These are phyloP conservation scores for Apeira syringaria DNA, from an alignment of 2,888 invertebrate species.

Conservation along the genomic window DNA sequence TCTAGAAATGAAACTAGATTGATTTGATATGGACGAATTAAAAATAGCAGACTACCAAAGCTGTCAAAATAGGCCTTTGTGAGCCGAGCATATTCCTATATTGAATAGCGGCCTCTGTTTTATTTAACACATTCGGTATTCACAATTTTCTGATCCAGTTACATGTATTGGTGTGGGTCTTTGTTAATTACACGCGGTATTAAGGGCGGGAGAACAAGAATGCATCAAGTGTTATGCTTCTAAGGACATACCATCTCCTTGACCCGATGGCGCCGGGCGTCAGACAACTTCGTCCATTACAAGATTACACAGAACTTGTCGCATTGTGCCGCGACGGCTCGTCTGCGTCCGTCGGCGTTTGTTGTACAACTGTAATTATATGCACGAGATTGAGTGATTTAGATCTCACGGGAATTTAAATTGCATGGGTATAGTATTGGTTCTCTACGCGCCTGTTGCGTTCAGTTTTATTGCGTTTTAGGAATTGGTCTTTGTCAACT, in stretches of 20 bases:
- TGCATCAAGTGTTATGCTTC: slow-evolving; percentile 8
- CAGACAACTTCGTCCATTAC: slow-evolving; percentile 10
- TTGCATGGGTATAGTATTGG: slow-evolving; percentile 8
- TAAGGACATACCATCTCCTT: slow-evolving; percentile 52
- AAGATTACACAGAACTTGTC: slow-evolving; percentile 9
- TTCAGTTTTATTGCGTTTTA: no score
- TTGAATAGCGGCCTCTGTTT: no score
- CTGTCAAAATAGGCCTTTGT: no score
- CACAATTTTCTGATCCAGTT: no score
- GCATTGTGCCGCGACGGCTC: slow-evolving; percentile 9
- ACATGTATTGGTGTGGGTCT: no score
- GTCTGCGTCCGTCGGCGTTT: slow-evolving; percentile 13
- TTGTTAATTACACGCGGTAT: no score
- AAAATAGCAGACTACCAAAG: no score
- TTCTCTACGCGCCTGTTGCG: slow-evolving; percentile 12
- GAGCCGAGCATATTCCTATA: no score
- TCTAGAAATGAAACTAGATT: no score
- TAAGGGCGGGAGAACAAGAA: slow-evolving; percentile 4
- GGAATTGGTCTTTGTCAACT: no score
- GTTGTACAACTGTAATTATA: slow-evolving; percentile 19
- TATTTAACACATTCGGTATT: no score
- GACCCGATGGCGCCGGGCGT: slow-evolving; percentile 42
- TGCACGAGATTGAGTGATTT: slow-evolving; percentile 23
- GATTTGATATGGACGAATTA: no score
- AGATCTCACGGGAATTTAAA: slow-evolving; percentile 17